A percentile compares a stretch with the other conserved stretches of the same genome.
These are phyloP conservation scores for Bryconaethiops microstoma DNA, from an alignment of 2,797 vertebrate species.

Conservation along the genomic window DNA sequence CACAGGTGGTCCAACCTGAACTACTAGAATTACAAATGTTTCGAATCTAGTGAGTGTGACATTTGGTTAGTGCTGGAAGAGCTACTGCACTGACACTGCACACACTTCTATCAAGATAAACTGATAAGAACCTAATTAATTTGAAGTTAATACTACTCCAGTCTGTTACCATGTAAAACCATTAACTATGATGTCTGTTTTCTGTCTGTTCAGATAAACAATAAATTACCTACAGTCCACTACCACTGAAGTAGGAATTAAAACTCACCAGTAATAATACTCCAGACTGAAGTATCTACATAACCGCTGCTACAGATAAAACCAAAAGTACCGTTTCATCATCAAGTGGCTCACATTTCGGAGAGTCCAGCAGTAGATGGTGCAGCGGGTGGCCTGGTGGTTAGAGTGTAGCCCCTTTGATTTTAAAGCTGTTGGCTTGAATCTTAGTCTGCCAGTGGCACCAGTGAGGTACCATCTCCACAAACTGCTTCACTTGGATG, in stretches of 20 bases:
- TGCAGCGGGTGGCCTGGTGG: no score
- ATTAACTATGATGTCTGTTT: not conserved
- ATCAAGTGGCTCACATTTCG: no score
- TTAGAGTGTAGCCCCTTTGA: no score
- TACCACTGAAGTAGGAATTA: not conserved
- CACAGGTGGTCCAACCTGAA: no score
- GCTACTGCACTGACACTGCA: conserved; percentile 11
- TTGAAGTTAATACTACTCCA: conserved; percentile 47
- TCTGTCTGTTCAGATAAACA: not conserved
- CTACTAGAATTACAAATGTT: not conserved
- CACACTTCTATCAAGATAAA: conserved; percentile 58
- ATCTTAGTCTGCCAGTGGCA: no score
- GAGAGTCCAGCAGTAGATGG: no score
- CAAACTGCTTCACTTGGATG: no score
- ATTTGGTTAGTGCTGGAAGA: not conserved
- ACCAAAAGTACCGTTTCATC: no score
- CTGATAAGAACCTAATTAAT: conserved; percentile 55
- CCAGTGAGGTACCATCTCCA: no score
- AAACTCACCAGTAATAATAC: not conserved
- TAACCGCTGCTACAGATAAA: no score
- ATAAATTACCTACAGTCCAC: not conserved
- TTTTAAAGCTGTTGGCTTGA: no score
- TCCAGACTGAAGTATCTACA: no score
- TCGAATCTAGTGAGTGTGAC: not conserved
- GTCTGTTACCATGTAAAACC: conserved; percentile 45